These are phyloP conservation scores for Agapetus fuscipes DNA, from an alignment of 2,888 invertebrate species.

Conservation along the genomic window DNA sequence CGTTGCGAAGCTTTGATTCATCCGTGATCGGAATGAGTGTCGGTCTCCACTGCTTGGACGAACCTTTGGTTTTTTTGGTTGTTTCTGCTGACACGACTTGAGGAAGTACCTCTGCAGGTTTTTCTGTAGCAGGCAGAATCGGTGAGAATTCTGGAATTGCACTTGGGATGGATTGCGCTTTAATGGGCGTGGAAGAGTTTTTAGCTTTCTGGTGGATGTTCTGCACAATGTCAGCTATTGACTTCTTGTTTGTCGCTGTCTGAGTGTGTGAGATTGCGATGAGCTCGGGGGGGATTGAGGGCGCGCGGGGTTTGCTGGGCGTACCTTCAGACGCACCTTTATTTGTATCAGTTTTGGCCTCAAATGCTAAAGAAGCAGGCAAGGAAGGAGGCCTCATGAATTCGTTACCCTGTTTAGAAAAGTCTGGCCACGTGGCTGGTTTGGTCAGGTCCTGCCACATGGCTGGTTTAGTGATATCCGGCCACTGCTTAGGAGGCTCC, in stretches of 20 bases:
- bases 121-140: slow-evolving; percentile 2
- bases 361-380: slow-evolving; percentile 9
- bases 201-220: slow-evolving; percentile 44
- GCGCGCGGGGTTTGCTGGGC: slow-evolving; percentile 30
- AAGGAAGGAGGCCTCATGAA: slow-evolving; percentile 7
- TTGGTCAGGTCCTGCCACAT: slow-evolving; percentile 11
- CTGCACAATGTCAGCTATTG: slow-evolving; percentile 40
- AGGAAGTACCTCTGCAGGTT: slow-evolving; percentile 14
- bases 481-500: slow-evolving; percentile 23
- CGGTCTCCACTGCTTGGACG: slow-evolving; percentile 61
- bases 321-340: slow-evolving; percentile 23
- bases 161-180: slow-evolving; percentile 34
- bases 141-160: slow-evolving; percentile 8
- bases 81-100: slow-evolving; percentile 26
- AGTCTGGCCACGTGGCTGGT: slow-evolving; percentile 4
- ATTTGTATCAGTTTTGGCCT: slow-evolving; percentile 14
- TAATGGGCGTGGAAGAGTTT: slow-evolving; percentile 38
- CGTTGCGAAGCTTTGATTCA: slow-evolving; percentile 37
- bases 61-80: slow-evolving; percentile 38
- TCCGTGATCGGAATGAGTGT: slow-evolving; percentile 58
- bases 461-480: too few relatives aligned
- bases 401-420: slow-evolving; percentile 7
- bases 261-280: slow-evolving; percentile 50
- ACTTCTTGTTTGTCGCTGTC: slow-evolving; percentile 35
- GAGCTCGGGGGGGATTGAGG: slow-evolving; percentile 45